Evolutionary conservation across 2,797 vertebrate genomes (phyloP), one percentile per base, ranked within the genome.

Genomic region (Alauda arvensis): DNA sequence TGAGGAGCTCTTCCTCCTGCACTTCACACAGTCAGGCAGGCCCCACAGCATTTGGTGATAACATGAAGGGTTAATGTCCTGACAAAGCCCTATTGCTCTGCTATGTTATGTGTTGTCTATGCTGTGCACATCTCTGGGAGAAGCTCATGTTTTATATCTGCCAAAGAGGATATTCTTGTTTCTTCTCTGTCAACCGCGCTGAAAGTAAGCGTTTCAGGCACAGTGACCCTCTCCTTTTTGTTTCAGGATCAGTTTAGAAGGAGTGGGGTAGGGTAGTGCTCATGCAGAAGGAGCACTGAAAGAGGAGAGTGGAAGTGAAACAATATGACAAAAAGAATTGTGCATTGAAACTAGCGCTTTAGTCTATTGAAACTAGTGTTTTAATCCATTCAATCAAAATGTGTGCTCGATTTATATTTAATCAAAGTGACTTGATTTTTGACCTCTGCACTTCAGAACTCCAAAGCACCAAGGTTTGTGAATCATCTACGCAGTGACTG

Each of bases 271-370:
- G 23, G 15, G 43, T 6, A 19, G 8, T 18, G 19, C 57, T 71
- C 3, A 0, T 23, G 29, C 17, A 48, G 6, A 40, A 21, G 10
- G 23, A n/a, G 11, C 7, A 10, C 0, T 1, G 1, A 1, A 37
- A 45, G 29, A 43, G 20, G 8, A 23, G 14, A 18, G 10, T 3
- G 10, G 16, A 14, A 29, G 14, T 18, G 18, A 25, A 42, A 62
- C 39, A 28, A 6, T 14, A 25, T 3, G 24, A 16, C 37, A 69
- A 40, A 65, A 66, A 39, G 13, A 83, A 65, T 1, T 31, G 19
- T 51, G 33, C 29, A 24, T 14, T 25, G 20, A 59, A 76, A 57
- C 7, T 17, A 62, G 12, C 3, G 0, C 18, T 79, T 52, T 39
- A 46, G 4, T 45, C 39, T 14, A 25, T 18, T 37, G 15, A 63